phyloP scores from a whole-genome alignment of 2,113 vertebrate species.

The Nannobrachium achirus region DNA sequence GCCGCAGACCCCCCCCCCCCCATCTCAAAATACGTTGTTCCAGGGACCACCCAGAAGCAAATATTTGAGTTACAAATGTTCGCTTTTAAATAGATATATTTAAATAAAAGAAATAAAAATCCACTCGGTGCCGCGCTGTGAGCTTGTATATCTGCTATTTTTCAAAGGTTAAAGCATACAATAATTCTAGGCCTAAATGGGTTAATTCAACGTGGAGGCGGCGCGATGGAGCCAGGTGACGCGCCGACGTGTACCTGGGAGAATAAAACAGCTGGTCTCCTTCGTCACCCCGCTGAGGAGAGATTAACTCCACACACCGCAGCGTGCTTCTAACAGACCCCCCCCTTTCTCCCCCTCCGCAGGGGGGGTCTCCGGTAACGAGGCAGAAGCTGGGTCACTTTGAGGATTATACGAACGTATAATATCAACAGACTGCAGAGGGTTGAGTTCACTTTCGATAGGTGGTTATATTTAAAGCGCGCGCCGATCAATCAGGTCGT shows the following conservation, averaged over 20 bases:
- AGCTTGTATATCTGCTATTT: too few relatives aligned
- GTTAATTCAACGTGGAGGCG: conserved; percentile 65
- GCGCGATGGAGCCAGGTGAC: conserved; percentile 58
- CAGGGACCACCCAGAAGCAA: too few relatives aligned
- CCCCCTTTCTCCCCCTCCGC: conserved; percentile 30
- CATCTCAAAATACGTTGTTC: too few relatives aligned
- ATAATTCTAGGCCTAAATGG: too few relatives aligned
- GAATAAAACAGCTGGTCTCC: conserved; percentile 72
- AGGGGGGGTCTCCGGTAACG: conserved; percentile 33
- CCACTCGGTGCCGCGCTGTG: too few relatives aligned
- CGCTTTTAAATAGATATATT: too few relatives aligned
- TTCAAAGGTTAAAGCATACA: too few relatives aligned
- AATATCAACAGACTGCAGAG: not conserved
- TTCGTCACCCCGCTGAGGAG: conserved; percentile 68
- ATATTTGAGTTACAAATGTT: too few relatives aligned
- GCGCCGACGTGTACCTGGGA: conserved; percentile 57
- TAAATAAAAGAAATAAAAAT: too few relatives aligned
- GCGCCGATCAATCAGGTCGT: too few relatives aligned
- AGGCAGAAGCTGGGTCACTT: conserved; percentile 50
- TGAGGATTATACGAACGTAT: conserved; percentile 10
- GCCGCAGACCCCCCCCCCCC: too few relatives aligned
- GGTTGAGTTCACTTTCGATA: not conserved
- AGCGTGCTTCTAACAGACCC: conserved; percentile 59
- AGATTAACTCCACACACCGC: conserved; percentile 71
- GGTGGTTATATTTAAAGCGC: too few relatives aligned